Evolutionary conservation across 2,888 invertebrate genomes (phyloP), one percentile per base, ranked within the genome.

Genomic region (Ferrisia virgata): DNA sequence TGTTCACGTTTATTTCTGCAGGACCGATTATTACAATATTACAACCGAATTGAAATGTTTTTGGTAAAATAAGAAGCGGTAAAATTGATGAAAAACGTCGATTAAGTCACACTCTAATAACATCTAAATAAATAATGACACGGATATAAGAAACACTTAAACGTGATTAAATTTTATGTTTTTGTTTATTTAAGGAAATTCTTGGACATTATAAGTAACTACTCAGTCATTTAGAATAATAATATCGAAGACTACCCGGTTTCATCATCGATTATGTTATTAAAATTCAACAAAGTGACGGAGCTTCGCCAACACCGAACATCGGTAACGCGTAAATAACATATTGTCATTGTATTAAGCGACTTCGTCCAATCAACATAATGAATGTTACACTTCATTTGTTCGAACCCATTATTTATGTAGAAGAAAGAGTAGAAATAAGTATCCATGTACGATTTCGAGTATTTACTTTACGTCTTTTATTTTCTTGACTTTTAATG

Each of bases 301-400:
- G 72, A 76, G 36, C 72, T 76, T 76, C 22, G 25, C 64, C 8
- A 39, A 53, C 39, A 76, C 4, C 72, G 47, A 83, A 31, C 72
- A 72, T 28, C n/a, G 83, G 43, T 83, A 39, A 83, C 83, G 43
- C 72, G 76, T 83, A 83, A 83, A 83, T 83, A 83, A 83, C 83
- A 72, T 72, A 83, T 76, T 83, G 83, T 83, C 83, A 83, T 83
- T 83, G 83, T 76, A 72, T 83, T 83, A 83, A 83, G 64, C 40
- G 83, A 43, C n/a, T 47, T 83, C 83, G 76, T 76, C 72, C 83
- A 83, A 83, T 83, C 83, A 83, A 83, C 83, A 83, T 83, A 83
- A 83, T 83, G 83, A 83, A 83, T 31, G 83, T 83, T 83, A 83
- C 83, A 83, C 83, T 83, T 83, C 83, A 83, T 83, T 83, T 83